Percentiles rank a stretch among this genome's conserved stretches.
phyloP scores from a whole-genome alignment of 2,888 invertebrate genomes.

The Neoscelio sp. region DNA sequence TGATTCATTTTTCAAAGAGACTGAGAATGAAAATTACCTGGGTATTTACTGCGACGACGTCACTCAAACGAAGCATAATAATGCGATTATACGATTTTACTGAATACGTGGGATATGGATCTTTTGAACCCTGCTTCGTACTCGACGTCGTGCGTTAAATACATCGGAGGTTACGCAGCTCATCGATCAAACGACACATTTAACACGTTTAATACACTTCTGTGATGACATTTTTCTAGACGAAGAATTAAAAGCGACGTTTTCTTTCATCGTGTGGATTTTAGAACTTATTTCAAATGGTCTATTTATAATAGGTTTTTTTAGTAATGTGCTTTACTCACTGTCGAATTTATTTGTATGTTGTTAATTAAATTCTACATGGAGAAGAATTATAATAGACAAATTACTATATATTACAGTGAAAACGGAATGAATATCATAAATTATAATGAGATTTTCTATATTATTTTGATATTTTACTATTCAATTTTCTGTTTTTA shows the following conservation, averaged over 20 bases:
- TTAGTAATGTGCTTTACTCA: too few relatives aligned
- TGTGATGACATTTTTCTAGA: conserved; percentile 24
- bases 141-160: conserved; percentile 24
- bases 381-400: too few relatives aligned
- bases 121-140: conserved; percentile 16
- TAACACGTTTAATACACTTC: conserved; percentile 11
- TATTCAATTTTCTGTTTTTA: too few relatives aligned
- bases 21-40: conserved; percentile 51
- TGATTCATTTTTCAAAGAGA: conserved; percentile 62
- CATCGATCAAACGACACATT: conserved; percentile 41
- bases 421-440: too few relatives aligned
- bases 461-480: too few relatives aligned
- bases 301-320: too few relatives aligned
- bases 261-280: conserved; percentile 1
- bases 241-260: conserved; percentile 15
- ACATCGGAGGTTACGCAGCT: conserved; percentile 9
- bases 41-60: conserved; percentile 30
- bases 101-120: conserved; percentile 36
- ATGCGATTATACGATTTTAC: conserved; percentile 53
- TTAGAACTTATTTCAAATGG: too few relatives aligned
- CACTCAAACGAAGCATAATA: conserved; percentile 56
- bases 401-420: too few relatives aligned
- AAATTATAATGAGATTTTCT: too few relatives aligned
- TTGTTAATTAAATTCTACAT: too few relatives aligned
- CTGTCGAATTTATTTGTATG: too few relatives aligned